Conservation (phyloP, 2,113 vertebrate genomes). For the Coreoperca whiteheadi region DNA sequence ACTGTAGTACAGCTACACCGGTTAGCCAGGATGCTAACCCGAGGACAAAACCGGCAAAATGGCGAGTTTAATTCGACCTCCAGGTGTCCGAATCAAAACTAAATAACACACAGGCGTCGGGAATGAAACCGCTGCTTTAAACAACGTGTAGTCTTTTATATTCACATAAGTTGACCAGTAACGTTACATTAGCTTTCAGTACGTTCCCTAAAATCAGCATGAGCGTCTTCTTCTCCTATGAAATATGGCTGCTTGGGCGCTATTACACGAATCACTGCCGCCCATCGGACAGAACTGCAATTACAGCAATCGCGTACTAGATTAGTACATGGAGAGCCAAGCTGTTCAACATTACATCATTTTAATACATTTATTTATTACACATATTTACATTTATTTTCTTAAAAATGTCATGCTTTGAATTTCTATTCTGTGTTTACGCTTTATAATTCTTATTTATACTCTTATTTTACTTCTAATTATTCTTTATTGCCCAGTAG, state of each 20-base stretch:
- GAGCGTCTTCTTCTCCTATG: slow-evolving; percentile 1
- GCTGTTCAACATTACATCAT: not conserved
- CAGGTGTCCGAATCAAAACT: not conserved
- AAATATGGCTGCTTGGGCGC: not conserved
- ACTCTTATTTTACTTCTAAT: not conserved
- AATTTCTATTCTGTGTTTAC: not conserved
- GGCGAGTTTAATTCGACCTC: not conserved
- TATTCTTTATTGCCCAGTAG: too few relatives aligned
- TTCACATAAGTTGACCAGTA: not conserved
- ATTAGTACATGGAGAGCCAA: not conserved
- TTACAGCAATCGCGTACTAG: not conserved
- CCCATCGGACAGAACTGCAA: not conserved
- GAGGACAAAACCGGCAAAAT: not conserved
- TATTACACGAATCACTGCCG: accelerated
- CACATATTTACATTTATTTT: not conserved
- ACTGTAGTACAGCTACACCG: not conserved
- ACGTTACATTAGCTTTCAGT: not conserved
- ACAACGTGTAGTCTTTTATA: not conserved
- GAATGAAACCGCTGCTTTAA: not conserved
- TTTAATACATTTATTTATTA: not conserved
- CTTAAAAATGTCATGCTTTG: not conserved
- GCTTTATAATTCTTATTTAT: not conserved
- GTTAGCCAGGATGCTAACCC: slow-evolving; percentile 43
- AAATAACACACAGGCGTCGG: not conserved
- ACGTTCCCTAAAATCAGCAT: accelerated